Evolutionary conservation across 2,888 invertebrate species (phyloP), one percentile per base, ranked within the genome.

Genomic region (Zaprionus lineosus): DNA sequence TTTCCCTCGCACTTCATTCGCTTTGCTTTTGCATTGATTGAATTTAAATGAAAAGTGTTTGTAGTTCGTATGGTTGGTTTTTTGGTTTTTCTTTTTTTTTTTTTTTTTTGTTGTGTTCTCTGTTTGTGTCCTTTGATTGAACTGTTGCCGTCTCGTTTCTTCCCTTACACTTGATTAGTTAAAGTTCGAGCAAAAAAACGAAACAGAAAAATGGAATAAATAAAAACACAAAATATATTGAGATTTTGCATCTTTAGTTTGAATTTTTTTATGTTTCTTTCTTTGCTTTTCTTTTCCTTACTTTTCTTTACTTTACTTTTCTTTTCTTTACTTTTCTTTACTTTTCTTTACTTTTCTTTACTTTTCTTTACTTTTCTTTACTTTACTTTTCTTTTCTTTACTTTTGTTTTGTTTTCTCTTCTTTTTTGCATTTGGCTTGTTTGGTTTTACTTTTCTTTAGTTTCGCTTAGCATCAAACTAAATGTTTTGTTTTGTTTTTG

Each of bases 311-410:
- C 26, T 43, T 33, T 52, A 65, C 21, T 50, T 51, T 51, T 47
- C 40, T 41, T 37, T 44, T 55, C 39, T 51, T 46, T 41, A 48
- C 37, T 39, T 64, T 48, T 41, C 66, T 60, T 74, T 56, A 76
- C 69, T 75, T 77, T 64, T 74, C 73, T n/a, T 75, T 77, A 72
- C 74, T 81, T 68, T 81, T 72, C 69, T 73, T 68, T 28, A 68
- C 61, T 72, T 28, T 67, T 39, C 33, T 15, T 19, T 44, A 59
- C 68, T 46, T 66, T 72, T 63, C 47, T 48, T 62, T 64, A 64
- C n/a, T n/a, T n/a, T n/a, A n/a, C n/a, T 64, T 50, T 46, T 62
- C n/a, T 44, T 15, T 29, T 57, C 11, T 12, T 16, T 18, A n/a
- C 26, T 43, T 33, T 52, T 67, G 28, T 50, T 51, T 51, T 47